These are phyloP conservation scores for Sarcophaga rosellei DNA, from an alignment of 2,888 invertebrate genomes.

Conservation along the genomic window DNA sequence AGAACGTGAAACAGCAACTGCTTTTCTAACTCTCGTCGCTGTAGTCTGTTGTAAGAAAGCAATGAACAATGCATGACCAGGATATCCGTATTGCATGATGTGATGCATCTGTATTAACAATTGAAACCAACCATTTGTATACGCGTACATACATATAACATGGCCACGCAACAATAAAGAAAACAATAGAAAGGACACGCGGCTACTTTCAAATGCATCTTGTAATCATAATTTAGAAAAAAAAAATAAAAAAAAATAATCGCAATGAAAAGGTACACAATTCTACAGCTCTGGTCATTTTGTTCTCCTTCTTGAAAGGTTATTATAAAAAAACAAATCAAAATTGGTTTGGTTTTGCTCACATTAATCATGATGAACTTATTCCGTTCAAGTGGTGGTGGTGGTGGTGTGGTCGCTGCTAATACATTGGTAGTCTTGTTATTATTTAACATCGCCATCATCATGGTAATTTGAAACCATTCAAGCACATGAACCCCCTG, in stretches of 20 bases:
- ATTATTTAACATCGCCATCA: slow-evolving; percentile 13
- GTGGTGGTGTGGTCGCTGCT: background rate
- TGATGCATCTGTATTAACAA: slow-evolving; percentile 43
- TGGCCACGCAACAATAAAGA: slow-evolving; percentile 1
- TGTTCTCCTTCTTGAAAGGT: background rate
- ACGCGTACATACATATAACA: background rate
- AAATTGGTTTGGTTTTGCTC: slow-evolving; percentile 35
- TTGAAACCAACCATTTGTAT: background rate
- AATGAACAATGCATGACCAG: slow-evolving; percentile 41
- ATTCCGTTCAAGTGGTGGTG: slow-evolving; percentile 9
- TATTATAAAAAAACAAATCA: slow-evolving; percentile 35
- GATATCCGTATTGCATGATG: slow-evolving; percentile 57
- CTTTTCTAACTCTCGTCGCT: background rate
- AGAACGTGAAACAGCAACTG: background rate
- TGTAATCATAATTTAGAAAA: slow-evolving; percentile 56
- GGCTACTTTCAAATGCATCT: slow-evolving; percentile 53
- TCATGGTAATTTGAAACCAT: slow-evolving; percentile 55
- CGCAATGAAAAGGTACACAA: background rate
- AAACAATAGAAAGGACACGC: slow-evolving; percentile 57
- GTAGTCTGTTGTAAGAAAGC: slow-evolving; percentile 6
- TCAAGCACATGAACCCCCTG: slow-evolving; percentile 37
- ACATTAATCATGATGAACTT: slow-evolving; percentile 39
- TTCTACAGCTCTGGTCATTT: background rate
- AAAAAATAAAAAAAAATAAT: too few relatives aligned
- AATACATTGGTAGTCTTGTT: background rate